These are phyloP conservation scores for Anniella stebbinsi DNA, from an alignment of 2,797 vertebrate species.

Conservation along the genomic window DNA sequence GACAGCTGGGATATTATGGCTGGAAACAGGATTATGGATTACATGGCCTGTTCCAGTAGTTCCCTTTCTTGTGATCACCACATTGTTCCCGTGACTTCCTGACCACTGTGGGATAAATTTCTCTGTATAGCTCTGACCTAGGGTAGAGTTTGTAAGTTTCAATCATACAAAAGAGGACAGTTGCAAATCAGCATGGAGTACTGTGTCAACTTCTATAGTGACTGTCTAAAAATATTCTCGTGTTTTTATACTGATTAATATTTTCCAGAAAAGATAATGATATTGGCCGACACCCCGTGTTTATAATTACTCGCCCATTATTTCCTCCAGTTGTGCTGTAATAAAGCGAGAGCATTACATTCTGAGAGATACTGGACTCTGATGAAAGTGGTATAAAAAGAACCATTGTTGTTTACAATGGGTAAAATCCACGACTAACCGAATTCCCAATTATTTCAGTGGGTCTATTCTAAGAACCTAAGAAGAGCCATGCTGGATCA, in stretches of 20 bases:
- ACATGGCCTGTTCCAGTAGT: not conserved
- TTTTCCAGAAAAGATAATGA: constrained; percentile 56
- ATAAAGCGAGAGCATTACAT: not conserved
- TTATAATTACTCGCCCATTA: constrained; percentile 11
- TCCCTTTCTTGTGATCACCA: not conserved
- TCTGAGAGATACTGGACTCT: not conserved
- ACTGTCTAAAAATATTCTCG: constrained; percentile 53
- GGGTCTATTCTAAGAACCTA: too few relatives aligned
- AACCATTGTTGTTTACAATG: not conserved
- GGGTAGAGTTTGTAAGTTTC: not conserved
- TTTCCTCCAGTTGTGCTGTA: constrained; percentile 14
- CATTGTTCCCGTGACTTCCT: not conserved
- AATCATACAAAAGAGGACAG: not conserved
- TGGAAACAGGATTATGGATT: too few relatives aligned
- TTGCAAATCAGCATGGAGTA: too few relatives aligned
- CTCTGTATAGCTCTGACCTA: not conserved
- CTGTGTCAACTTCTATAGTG: not conserved
- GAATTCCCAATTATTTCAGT: too few relatives aligned
- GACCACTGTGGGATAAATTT: too few relatives aligned
- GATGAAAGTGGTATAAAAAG: not conserved
- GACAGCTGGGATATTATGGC: not conserved
- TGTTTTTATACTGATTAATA: constrained; percentile 47
- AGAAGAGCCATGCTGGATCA: too few relatives aligned
- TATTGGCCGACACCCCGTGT: constrained; percentile 45
- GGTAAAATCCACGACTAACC: too few relatives aligned